These are phyloP conservation scores for Amphiprion percula DNA, from an alignment of 2,113 vertebrate genomes.

Conservation along the genomic window DNA sequence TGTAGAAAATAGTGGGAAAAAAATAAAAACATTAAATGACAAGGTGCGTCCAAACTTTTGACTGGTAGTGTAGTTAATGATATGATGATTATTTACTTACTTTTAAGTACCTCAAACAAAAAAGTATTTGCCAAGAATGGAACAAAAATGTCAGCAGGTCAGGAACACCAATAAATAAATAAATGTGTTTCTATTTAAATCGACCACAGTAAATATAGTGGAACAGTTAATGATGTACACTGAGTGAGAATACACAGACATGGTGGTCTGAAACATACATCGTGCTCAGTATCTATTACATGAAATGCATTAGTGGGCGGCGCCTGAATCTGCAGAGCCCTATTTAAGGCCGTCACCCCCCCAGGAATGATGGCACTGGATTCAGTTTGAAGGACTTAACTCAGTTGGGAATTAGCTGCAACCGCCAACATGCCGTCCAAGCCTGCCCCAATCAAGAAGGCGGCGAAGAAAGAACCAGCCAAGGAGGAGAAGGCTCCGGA, in stretches of 20 bases:
- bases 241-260: conserved; percentile 37
- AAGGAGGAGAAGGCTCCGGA: conserved; percentile 65
- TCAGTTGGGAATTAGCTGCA: conserved; percentile 75
- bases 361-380: conserved; percentile 66
- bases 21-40: too few species aligned
- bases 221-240: background rate
- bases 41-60: too few species aligned
- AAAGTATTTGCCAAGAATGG: too few species aligned
- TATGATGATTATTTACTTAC: too few species aligned
- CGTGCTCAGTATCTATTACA: conserved; percentile 64
- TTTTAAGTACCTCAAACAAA: too few species aligned
- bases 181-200: background rate
- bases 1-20: too few species aligned
- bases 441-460: conserved; percentile 84
- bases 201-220: background rate
- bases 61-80: too few species aligned
- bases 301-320: conserved; percentile 66
- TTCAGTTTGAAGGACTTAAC: conserved; percentile 66
- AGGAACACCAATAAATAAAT: too few species aligned
- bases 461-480: conserved; percentile 75
- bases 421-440: conserved; percentile 78
- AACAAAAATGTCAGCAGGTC: too few species aligned
- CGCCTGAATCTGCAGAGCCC: conserved; percentile 22
- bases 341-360: conserved; percentile 60
- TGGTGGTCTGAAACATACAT: conserved; percentile 46